Conservation (phyloP, 1,140 invertebrate genomes). For the Drosophila melanica region DNA sequence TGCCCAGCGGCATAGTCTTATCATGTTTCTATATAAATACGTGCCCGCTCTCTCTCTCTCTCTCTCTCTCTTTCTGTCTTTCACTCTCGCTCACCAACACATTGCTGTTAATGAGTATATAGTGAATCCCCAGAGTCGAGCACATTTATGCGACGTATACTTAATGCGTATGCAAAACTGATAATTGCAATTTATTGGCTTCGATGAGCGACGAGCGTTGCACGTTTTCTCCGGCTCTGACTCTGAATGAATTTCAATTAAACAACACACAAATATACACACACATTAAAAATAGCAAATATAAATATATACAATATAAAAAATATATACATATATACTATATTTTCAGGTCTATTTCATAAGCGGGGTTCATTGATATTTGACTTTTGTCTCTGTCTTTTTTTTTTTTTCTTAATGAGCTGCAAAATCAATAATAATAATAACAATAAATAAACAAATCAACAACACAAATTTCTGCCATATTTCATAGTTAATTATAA, state of each 20-base stretch:
- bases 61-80: not conserved
- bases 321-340: constrained; percentile 7
- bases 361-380: constrained; percentile 80
- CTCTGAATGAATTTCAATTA: constrained; percentile 72
- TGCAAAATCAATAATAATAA: constrained; percentile 41
- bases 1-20: constrained; percentile 41
- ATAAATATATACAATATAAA: constrained; percentile 37
- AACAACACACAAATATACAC: constrained; percentile 27
- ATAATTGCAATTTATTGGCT: constrained; percentile 66
- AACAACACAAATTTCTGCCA: not conserved
- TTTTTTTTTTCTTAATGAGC: constrained; percentile 1
- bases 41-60: constrained; percentile 9
- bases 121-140: constrained; percentile 16
- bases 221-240: constrained; percentile 48
- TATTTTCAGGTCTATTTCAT: constrained; percentile 70
- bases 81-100: constrained; percentile 1
- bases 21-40: constrained; percentile 45
- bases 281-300: constrained; percentile 47
- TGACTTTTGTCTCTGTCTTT: constrained; percentile 38
- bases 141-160: constrained; percentile 50
- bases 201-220: constrained; percentile 47
- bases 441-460: not conserved
- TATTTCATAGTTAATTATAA: not conserved
- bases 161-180: constrained; percentile 67
- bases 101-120: constrained; percentile 14